Conservation (phyloP, 2,113 vertebrate genomes). For the Varanus salvator region DNA sequence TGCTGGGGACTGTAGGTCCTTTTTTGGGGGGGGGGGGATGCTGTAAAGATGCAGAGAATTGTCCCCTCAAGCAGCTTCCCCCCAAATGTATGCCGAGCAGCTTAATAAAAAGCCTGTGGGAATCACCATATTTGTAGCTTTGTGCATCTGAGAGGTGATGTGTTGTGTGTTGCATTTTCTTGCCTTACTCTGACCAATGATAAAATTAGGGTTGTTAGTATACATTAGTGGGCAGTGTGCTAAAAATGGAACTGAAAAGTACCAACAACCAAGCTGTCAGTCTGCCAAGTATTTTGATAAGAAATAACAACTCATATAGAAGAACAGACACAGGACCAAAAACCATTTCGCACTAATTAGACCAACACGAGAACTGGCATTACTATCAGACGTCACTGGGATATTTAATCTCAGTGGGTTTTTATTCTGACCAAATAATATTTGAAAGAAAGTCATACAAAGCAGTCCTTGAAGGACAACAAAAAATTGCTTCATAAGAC, state of each 20-base stretch:
- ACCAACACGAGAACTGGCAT: constrained; percentile 45
- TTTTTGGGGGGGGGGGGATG: too few species aligned
- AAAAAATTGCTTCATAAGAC: constrained; percentile 39
- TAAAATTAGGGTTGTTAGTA: constrained; percentile 1
- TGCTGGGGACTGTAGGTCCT: too few species aligned
- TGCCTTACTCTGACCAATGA: not conserved
- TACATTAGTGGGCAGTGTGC: not conserved
- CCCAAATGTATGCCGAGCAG: too few species aligned
- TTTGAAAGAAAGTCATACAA: constrained; percentile 24
- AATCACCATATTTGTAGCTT: not conserved
- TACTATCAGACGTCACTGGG: constrained; percentile 42
- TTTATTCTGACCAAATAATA: constrained; percentile 12
- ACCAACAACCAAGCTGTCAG: constrained; percentile 20
- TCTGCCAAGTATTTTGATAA: constrained; percentile 2
- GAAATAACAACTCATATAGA: constrained; percentile 39
- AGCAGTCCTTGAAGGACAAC: constrained; percentile 50
- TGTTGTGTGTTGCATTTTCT: not conserved
- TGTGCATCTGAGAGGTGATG: not conserved
- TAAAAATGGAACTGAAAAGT: constrained; percentile 14
- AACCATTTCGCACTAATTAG: constrained; percentile 57
- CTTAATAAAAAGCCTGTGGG: not conserved
- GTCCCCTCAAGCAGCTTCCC: not conserved
- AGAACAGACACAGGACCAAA: not conserved
- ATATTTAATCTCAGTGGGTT: constrained; percentile 27
- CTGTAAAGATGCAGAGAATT: too few species aligned